Evolutionary conservation across 2,113 vertebrate species (phyloP).

Genomic region (Lophotis ruficrista): DNA sequence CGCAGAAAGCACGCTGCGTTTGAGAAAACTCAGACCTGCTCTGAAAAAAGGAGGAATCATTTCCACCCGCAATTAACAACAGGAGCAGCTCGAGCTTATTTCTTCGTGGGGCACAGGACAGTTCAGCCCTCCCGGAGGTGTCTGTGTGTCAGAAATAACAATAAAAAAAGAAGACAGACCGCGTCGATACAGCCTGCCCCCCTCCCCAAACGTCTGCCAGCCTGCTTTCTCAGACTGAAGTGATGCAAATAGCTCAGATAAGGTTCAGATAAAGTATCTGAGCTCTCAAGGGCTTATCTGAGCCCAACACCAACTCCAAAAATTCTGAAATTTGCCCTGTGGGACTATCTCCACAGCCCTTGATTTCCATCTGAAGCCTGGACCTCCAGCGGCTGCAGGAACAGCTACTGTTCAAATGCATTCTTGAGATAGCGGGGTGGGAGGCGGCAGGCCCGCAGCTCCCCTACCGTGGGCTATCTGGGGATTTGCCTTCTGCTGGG

Average conservation of each 20-base stretch:
- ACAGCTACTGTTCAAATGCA: constrained; percentile 40
- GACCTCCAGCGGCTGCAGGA: constrained; percentile 11
- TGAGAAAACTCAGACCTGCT: background rate
- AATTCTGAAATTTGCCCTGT: constrained; percentile 37
- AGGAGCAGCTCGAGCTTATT: background rate
- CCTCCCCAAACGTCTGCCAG: background rate
- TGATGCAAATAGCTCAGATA: constrained; percentile 70
- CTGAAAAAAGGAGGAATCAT: background rate
- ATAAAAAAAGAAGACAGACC: background rate
- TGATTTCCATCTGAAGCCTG: constrained; percentile 47
- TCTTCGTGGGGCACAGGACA: background rate
- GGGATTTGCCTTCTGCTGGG: constrained; percentile 21
- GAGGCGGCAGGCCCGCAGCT: background rate
- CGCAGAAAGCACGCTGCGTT: background rate
- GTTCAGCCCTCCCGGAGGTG: background rate
- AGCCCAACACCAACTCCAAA: constrained; percentile 38
- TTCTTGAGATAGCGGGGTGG: constrained; percentile 59
- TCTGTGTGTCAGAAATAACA: background rate
- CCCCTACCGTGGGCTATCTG: background rate
- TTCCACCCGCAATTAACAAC: background rate
- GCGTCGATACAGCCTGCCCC: background rate
- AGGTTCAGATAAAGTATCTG: constrained; percentile 60
- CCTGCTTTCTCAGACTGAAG: constrained; percentile 29
- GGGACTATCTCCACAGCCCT: constrained; percentile 3
- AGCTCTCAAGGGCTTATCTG: constrained; percentile 51